Base-by-base conservation (phyloP, 2,113 vertebrate genomes). In the Colaptes auratus region DNA sequence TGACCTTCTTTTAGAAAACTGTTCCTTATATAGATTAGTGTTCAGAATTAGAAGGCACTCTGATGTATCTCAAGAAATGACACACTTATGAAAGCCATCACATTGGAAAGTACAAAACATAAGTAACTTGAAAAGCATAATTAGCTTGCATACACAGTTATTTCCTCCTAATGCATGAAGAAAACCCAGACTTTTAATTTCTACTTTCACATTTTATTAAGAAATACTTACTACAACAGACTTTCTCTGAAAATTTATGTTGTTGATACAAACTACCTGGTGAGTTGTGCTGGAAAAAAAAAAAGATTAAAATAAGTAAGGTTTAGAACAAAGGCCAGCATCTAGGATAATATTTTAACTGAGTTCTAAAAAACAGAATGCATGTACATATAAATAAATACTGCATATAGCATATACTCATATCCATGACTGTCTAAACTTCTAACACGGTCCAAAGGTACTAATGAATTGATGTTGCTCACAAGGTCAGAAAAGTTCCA, bases 201-300 rank as follows among this genome's bases (percentile, higher is more conserved):
- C 60, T 86, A 67, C 15, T 82, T 91, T 53, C 35, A 64, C 4
- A 55, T 31, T 96, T 95, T 86, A 93, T 81, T 88, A 72, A 71
- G 23, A 72, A 72, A 88, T 97, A 99, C 99, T 99, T 98, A 99
- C 99, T 87, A 99, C 99, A 72, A 99, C 99, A 86, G 99, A 99
- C 89, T 99, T 99, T 97, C 99, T 98, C 96, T 99, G 99, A 97
- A 99, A 99, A 97, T 99, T 99, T 97, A 99, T 99, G 96, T 99
- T 99, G 98, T 98, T 99, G 97, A 99, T 99, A 97, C 99, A 99
- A 93, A 99, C 99, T 88, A 98, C 98, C 98, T 99, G 99, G 93
- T 99, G 99, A 96, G 99, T 99, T 98, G 99, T 99, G 98, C 90
- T 97, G 85, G 61, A 39, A 39, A 93, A 86, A 74, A 76, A 92